Conservation (phyloP, 2,113 vertebrate genomes). For the Sturnira hondurensis region DNA sequence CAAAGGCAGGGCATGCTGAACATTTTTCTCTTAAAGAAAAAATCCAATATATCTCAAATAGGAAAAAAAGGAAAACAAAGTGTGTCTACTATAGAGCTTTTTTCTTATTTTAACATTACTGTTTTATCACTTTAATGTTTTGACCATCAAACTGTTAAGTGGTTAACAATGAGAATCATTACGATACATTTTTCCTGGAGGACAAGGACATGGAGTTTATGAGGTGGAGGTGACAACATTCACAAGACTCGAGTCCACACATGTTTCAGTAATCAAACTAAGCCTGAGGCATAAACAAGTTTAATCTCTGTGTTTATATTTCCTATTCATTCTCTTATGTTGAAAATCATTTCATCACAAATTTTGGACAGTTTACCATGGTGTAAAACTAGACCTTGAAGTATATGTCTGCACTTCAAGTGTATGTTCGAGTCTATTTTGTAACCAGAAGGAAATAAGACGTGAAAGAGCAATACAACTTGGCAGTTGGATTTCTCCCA, state of each 20-base stretch:
- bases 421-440: background rate
- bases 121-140: conserved; percentile 20
- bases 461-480: background rate
- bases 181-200: background rate
- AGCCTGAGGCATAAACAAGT: conserved; percentile 14
- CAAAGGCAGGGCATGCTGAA: background rate
- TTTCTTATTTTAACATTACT: background rate
- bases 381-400: background rate
- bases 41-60: background rate
- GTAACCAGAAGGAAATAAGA: background rate
- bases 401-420: background rate
- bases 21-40: background rate
- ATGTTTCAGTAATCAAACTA: conserved; percentile 15
- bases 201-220: background rate
- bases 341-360: conserved; percentile 33
- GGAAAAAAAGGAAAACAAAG: background rate
- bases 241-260: background rate
- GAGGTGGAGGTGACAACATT: conserved; percentile 25
- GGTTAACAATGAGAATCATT: background rate
- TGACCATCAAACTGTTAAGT: conserved; percentile 2
- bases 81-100: background rate
- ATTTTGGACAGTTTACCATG: background rate
- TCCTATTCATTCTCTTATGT: background rate
- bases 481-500: background rate
- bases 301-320: background rate